Evolutionary conservation across 2,113 vertebrate species (phyloP).

Genomic region (Coreoperca whiteheadi): DNA sequence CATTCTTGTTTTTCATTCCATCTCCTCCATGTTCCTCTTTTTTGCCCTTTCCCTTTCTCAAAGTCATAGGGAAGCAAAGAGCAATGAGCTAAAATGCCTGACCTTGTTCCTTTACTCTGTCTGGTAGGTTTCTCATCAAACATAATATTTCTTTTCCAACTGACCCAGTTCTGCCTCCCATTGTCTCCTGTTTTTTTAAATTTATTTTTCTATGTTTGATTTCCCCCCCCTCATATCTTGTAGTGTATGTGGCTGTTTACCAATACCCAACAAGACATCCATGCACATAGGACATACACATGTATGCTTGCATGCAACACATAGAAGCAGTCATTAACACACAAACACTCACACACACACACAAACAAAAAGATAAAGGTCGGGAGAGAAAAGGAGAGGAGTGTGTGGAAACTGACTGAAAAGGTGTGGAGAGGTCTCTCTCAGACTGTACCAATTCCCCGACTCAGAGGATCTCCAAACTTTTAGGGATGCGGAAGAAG

Average conservation of each 20-base stretch:
- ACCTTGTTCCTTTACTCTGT: conserved; percentile 37
- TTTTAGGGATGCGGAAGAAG: neutral
- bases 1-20: conserved; percentile 33
- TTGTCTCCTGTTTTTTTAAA: neutral
- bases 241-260: conserved; percentile 4
- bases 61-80: conserved; percentile 32
- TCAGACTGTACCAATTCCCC: conserved; percentile 20
- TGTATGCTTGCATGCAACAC: neutral
- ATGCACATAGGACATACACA: neutral
- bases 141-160: conserved; percentile 20
- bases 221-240: neutral
- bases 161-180: conserved; percentile 23
- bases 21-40: conserved; percentile 21
- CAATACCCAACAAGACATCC: neutral
- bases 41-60: conserved; percentile 16
- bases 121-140: conserved; percentile 52
- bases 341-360: neutral
- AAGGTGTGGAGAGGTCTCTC: conserved; percentile 43
- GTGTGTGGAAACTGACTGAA: conserved; percentile 35
- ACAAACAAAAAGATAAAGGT: neutral
- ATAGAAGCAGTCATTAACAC: neutral
- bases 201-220: neutral
- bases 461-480: neutral
- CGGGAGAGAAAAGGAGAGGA: conserved; percentile 14
- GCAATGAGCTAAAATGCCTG: conserved; percentile 22